Percentiles rank a stretch among this genome's conserved stretches.
phyloP scores from a whole-genome alignment of 2,888 invertebrate species.

The Eilema caniola region DNA sequence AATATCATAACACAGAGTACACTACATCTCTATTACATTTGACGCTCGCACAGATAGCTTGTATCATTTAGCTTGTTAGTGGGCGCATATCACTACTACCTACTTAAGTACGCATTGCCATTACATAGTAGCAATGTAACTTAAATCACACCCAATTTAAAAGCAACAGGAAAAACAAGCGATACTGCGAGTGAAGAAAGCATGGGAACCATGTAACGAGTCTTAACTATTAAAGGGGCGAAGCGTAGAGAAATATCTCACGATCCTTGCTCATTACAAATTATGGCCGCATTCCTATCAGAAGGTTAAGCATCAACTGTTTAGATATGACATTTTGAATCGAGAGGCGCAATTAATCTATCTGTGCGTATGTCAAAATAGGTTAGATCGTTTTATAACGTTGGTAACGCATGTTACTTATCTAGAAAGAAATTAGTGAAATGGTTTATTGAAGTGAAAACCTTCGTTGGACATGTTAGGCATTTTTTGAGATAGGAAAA shows the following conservation, averaged over 20 bases:
- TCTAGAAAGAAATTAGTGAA: neutral
- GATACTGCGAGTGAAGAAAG: slow-evolving; percentile 63
- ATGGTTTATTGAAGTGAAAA: neutral
- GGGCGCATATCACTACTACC: slow-evolving; percentile 55
- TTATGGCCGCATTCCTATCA: slow-evolving; percentile 84
- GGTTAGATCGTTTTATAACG: neutral
- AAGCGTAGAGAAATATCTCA: slow-evolving; percentile 82
- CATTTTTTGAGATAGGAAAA: no score
- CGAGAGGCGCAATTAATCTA: slow-evolving; percentile 20
- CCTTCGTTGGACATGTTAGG: no score
- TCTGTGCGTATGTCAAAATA: neutral
- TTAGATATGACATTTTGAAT: slow-evolving; percentile 65
- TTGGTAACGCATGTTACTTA: no score
- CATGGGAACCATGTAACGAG: slow-evolving; percentile 83
- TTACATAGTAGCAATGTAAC: slow-evolving; percentile 64
- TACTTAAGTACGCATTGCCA: slow-evolving; percentile 56
- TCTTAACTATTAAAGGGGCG: slow-evolving; percentile 78
- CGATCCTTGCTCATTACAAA: slow-evolving; percentile 85
- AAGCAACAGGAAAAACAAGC: slow-evolving; percentile 60
- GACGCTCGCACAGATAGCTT: slow-evolving; percentile 46
- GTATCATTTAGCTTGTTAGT: slow-evolving; percentile 58
- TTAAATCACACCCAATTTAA: slow-evolving; percentile 73
- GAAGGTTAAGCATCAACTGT: slow-evolving; percentile 68
- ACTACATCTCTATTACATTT: slow-evolving; percentile 52
- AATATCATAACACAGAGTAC: slow-evolving; percentile 34